Evolutionary conservation across 2,113 vertebrate genomes (phyloP).

Genomic region (Psephotus haematonotus): DNA sequence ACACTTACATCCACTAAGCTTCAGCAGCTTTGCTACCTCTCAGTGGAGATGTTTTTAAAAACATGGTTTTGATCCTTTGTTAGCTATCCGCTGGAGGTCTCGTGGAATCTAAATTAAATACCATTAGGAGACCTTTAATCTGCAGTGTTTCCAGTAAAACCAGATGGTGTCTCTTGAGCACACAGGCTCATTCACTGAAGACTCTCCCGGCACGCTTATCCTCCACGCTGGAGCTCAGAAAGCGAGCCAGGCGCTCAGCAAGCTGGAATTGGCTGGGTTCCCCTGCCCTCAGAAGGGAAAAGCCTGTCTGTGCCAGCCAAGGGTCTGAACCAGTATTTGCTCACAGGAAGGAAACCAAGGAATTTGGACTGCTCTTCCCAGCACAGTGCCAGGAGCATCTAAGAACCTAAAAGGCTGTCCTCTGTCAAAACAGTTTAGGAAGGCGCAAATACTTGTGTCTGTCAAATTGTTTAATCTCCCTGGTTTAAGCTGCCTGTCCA

Average conservation of each 20-base stretch:
- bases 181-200: neutral
- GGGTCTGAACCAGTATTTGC: neutral
- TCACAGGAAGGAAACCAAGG: constrained; percentile 31
- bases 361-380: neutral
- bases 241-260: neutral
- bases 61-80: constrained; percentile 43
- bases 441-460: neutral
- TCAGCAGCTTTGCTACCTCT: constrained; percentile 23
- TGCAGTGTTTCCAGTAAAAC: constrained; percentile 15
- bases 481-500: constrained; percentile 12
- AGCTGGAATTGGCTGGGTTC: constrained; percentile 19
- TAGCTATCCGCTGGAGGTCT: constrained; percentile 25
- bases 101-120: constrained; percentile 46
- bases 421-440: neutral
- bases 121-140: constrained; percentile 50
- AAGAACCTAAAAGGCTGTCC: neutral
- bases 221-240: neutral
- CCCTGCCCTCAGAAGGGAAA: neutral
- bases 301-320: neutral
- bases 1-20: neutral
- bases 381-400: neutral
- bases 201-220: neutral
- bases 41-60: constrained; percentile 4
- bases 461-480: constrained; percentile 5
- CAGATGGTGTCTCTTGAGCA: constrained; percentile 41